Conservation (phyloP, 1,140 invertebrate species). For the Drosophila tropicalis region DNA sequence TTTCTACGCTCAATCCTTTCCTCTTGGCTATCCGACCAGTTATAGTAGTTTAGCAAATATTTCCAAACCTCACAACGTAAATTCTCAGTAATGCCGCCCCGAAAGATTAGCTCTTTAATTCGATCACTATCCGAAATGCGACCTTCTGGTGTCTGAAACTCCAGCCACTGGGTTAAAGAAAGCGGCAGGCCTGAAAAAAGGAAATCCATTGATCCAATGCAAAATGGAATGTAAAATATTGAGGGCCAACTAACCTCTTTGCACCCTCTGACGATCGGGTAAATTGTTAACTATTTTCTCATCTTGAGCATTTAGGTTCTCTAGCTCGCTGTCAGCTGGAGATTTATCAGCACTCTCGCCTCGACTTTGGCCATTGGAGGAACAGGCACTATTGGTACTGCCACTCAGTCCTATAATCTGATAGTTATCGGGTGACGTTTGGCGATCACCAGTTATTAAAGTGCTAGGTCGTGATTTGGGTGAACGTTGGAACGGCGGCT, state of each 20-base stretch:
- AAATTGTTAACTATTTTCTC: conserved; percentile 76
- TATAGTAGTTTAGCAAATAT: conserved; percentile 94
- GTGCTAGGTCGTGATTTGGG: conserved; percentile 86
- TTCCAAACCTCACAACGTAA: conserved; percentile 97
- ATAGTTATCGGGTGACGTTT: conserved; percentile 72
- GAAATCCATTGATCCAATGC: not conserved
- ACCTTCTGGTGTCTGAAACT: conserved; percentile 90
- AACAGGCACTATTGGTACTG: conserved; percentile 69
- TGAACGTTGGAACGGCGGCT: conserved; percentile 86
- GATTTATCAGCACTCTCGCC: conserved; percentile 73
- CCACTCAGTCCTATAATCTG: conserved; percentile 68
- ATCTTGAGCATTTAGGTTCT: conserved; percentile 74
- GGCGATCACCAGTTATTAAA: conserved; percentile 73
- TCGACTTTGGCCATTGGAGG: conserved; percentile 65
- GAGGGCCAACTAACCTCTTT: conserved; percentile 45
- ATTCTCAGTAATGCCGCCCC: conserved; percentile 90
- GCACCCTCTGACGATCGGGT: conserved; percentile 64
- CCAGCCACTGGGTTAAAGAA: conserved; percentile 91
- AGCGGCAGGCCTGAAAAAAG: conserved; percentile 84
- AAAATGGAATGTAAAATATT: not conserved
- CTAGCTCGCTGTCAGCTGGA: conserved; percentile 72
- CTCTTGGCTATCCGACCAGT: conserved; percentile 91
- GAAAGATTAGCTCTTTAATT: conserved; percentile 93
- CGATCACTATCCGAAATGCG: conserved; percentile 88
- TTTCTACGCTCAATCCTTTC: conserved; percentile 89